Percentiles rank a stretch among this genome's conserved stretches.
Evolutionary conservation across 2,113 vertebrate genomes (phyloP).

Genomic region (Oncorhynchus masou): DNA sequence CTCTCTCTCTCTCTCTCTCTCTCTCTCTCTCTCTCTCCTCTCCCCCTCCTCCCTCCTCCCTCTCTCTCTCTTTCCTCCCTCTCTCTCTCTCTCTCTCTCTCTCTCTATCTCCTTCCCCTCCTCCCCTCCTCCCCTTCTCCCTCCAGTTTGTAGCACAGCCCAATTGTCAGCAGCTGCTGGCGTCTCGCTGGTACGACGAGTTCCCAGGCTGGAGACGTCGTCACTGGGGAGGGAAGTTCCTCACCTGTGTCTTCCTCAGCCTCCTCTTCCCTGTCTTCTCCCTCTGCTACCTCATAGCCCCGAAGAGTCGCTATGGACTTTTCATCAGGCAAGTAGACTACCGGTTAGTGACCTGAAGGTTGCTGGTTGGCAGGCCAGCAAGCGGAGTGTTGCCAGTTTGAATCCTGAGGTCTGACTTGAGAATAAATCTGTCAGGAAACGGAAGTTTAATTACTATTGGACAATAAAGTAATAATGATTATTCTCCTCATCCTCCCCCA

Average conservation of each 20-base stretch:
- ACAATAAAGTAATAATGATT: too few relatives aligned
- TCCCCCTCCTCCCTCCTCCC: not conserved
- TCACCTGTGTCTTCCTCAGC: slow-evolving; percentile 95
- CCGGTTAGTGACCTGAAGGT: too few relatives aligned
- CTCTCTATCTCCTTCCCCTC: not conserved
- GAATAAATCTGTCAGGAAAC: too few relatives aligned
- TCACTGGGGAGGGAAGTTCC: slow-evolving; percentile 93
- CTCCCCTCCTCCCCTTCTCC: not conserved
- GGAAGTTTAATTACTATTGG: too few relatives aligned
- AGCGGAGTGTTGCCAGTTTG: too few relatives aligned
- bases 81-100: not conserved
- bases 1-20: too few relatives aligned
- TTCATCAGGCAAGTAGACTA: slow-evolving; percentile 75
- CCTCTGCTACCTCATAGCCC: slow-evolving; percentile 89
- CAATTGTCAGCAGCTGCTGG: slow-evolving; percentile 97
- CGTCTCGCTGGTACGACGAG: slow-evolving; percentile 95
- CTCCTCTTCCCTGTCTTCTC: slow-evolving; percentile 92
- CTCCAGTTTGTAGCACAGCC: slow-evolving; percentile 96
- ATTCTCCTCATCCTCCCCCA: too few relatives aligned
- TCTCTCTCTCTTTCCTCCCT: not conserved
- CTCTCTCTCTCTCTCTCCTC: too few relatives aligned
- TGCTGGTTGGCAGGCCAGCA: too few relatives aligned
- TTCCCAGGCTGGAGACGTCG: slow-evolving; percentile 96
- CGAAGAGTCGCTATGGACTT: slow-evolving; percentile 93
- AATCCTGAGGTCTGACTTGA: too few relatives aligned